phyloP scores from a whole-genome alignment of 2,888 invertebrate genomes.

The Cyclophora albipunctata region DNA sequence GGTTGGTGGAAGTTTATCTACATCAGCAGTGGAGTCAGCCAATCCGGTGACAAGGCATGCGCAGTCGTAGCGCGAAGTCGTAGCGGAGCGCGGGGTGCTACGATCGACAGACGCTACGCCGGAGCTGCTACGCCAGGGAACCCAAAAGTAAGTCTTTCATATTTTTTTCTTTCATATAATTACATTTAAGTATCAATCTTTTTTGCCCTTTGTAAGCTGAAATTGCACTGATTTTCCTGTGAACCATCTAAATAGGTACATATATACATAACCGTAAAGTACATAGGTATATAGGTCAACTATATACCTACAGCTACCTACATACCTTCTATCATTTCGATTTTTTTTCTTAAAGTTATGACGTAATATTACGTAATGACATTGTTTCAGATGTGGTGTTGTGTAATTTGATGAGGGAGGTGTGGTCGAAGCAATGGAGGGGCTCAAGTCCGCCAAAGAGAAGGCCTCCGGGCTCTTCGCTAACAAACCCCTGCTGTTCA shows the following conservation, averaged over 20 bases:
- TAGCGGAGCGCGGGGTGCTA: constrained; percentile 59
- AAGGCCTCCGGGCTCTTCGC: constrained; percentile 69
- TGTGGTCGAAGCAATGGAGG: constrained; percentile 57
- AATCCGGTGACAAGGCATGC: constrained; percentile 57
- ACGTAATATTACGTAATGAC: not conserved
- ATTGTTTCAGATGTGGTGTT: constrained; percentile 16
- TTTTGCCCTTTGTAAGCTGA: not conserved
- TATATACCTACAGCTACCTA: constrained; percentile 13
- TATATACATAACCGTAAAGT: not conserved
- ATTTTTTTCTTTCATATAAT: constrained; percentile 7
- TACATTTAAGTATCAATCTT: constrained; percentile 1
- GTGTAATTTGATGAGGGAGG: constrained; percentile 56
- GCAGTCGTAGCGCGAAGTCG: constrained; percentile 60
- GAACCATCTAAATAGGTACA: too few species aligned
- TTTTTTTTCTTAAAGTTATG: constrained; percentile 4
- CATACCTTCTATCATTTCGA: constrained; percentile 6
- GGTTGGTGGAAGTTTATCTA: constrained; percentile 55
- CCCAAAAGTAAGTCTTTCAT: constrained; percentile 55
- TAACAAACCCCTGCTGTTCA: constrained; percentile 65
- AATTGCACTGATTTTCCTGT: too few species aligned
- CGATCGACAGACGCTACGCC: constrained; percentile 65
- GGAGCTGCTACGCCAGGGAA: constrained; percentile 62
- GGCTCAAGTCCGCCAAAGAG: constrained; percentile 69
- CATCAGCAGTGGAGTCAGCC: constrained; percentile 49
- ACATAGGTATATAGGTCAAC: constrained; percentile 11